Conservation (phyloP, 1,140 invertebrate species). For the Pseudobourletiella spinata region DNA sequence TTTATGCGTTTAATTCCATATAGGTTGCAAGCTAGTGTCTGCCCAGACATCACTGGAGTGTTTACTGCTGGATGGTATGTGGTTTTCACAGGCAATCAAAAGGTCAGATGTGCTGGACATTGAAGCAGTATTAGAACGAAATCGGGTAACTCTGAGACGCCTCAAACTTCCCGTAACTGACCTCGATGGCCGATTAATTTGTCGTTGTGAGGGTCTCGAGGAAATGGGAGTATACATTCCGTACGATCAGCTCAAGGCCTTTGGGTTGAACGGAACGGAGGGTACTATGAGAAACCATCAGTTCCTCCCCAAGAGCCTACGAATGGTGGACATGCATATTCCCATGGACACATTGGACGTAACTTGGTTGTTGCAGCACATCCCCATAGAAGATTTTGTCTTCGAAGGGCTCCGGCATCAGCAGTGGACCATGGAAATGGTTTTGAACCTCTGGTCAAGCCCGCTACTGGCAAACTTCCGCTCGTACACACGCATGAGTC, state of each 20-base stretch:
- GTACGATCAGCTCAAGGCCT: not conserved
- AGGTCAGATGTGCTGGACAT: not conserved
- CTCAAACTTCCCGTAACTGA: not conserved
- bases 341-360: not conserved
- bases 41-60: not conserved
- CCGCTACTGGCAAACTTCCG: not conserved
- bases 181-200: not conserved
- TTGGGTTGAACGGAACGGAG: not conserved
- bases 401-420: not conserved
- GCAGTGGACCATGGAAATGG: not conserved
- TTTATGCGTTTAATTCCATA: not conserved
- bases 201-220: not conserved
- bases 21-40: not conserved
- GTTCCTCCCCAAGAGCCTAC: not conserved
- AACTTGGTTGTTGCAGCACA: not conserved
- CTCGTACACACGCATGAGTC: not conserved
- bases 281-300: not conserved
- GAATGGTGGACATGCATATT: not conserved
- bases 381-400: not conserved
- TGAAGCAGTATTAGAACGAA: not conserved
- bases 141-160: not conserved
- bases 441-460: not conserved
- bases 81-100: not conserved
- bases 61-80: slow-evolving; percentile 4
- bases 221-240: not conserved